Conservation (phyloP, 2,113 vertebrate species). For the Vimba vimba region DNA sequence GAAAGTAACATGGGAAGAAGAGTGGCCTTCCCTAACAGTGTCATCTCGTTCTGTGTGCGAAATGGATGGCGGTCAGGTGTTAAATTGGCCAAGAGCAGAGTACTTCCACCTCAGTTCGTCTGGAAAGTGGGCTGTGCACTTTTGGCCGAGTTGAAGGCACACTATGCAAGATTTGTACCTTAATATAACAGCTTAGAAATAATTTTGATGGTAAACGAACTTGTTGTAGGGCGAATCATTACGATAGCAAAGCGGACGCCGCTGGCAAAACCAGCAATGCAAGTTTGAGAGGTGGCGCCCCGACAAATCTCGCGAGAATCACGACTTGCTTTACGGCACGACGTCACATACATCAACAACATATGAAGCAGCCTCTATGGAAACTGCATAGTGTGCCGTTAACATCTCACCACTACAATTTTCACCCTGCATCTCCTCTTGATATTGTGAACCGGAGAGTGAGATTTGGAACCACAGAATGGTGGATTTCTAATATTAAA, state of each 20-base stretch:
- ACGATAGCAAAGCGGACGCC: too few relatives aligned
- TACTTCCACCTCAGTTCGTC: not conserved
- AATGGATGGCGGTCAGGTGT: conserved; percentile 33
- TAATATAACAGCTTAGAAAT: too few relatives aligned
- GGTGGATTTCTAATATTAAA: conserved; percentile 10
- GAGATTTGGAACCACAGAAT: not conserved
- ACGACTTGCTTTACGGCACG: too few relatives aligned
- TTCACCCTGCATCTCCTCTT: conserved; percentile 7
- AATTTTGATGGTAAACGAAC: too few relatives aligned
- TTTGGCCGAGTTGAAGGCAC: not conserved
- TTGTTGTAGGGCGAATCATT: too few relatives aligned
- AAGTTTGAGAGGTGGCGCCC: too few relatives aligned
- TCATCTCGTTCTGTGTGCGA: conserved; percentile 1
- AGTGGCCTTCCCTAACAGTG: conserved; percentile 53
- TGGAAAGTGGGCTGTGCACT: not conserved
- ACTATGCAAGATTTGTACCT: too few relatives aligned
- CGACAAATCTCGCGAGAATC: too few relatives aligned
- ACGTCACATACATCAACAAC: too few relatives aligned
- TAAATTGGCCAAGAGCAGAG: conserved; percentile 22
- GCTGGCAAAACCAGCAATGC: too few relatives aligned
- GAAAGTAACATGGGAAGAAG: not conserved
- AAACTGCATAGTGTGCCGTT: too few relatives aligned
- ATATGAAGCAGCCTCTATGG: too few relatives aligned
- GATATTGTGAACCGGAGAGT: not conserved
- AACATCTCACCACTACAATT: not conserved